These are phyloP conservation scores for Abscondita cerata DNA, from an alignment of 2,888 invertebrate species.

Conservation along the genomic window DNA sequence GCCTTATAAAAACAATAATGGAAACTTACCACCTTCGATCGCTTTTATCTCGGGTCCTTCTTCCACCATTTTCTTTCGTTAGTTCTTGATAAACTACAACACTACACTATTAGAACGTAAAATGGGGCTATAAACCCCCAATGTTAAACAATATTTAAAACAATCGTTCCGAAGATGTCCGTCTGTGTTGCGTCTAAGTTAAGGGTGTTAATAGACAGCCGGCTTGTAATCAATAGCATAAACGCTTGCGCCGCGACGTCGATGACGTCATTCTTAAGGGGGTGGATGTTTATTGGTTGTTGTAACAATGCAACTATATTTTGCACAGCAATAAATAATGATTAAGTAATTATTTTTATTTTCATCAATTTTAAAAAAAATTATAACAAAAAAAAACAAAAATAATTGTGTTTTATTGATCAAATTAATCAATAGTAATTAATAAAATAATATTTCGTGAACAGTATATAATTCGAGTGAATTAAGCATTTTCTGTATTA, in stretches of 20 bases:
- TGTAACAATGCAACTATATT: too few species aligned
- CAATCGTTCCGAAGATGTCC: slow-evolving; percentile 35
- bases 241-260: slow-evolving; percentile 41
- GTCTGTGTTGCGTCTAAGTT: slow-evolving; percentile 43
- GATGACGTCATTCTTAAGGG: slow-evolving; percentile 37
- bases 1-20: slow-evolving; percentile 2
- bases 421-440: too few species aligned
- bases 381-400: too few species aligned
- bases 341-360: too few species aligned
- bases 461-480: too few species aligned
- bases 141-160: slow-evolving; percentile 32
- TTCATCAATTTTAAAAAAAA: too few species aligned
- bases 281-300: slow-evolving; percentile 29
- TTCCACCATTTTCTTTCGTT: slow-evolving; percentile 57
- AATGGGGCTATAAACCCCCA: slow-evolving; percentile 41
- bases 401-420: too few species aligned
- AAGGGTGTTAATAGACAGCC: slow-evolving; percentile 41
- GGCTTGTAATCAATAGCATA: slow-evolving; percentile 42
- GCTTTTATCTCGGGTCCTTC: slow-evolving; percentile 68
- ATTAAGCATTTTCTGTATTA: too few species aligned
- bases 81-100: slow-evolving; percentile 28
- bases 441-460: too few species aligned
- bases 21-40: slow-evolving; percentile 60
- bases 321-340: too few species aligned
- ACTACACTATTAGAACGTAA: slow-evolving; percentile 23